These are phyloP conservation scores for Acanthopagrus latus DNA, from an alignment of 2,797 vertebrate species.

Conservation along the genomic window DNA sequence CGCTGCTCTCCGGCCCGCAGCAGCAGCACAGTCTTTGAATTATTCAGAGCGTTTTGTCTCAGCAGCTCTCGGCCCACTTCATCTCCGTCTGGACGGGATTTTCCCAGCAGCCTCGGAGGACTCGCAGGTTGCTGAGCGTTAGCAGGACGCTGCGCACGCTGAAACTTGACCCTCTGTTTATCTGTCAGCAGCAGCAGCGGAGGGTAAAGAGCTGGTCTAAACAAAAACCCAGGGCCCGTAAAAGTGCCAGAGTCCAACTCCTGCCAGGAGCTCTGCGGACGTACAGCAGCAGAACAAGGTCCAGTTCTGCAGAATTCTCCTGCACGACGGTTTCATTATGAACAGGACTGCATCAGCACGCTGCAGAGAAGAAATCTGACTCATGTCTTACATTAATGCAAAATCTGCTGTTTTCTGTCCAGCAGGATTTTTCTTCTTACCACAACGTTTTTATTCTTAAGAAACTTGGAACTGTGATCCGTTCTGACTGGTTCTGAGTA, in stretches of 20 bases:
- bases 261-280: conserved; percentile 16
- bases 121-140: conserved; percentile 27
- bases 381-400: too few relatives aligned
- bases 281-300: conserved; percentile 3
- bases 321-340: not conserved
- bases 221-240: not conserved
- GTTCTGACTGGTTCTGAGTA: too few relatives aligned
- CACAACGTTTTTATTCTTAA: too few relatives aligned
- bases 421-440: too few relatives aligned
- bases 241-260: not conserved
- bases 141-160: conserved; percentile 23
- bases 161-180: conserved; percentile 44
- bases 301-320: not conserved
- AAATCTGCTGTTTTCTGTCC: too few relatives aligned
- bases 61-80: conserved; percentile 46
- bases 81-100: conserved; percentile 40
- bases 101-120: conserved; percentile 48
- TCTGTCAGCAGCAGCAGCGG: conserved; percentile 34
- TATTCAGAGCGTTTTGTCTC: conserved; percentile 69
- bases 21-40: conserved; percentile 55
- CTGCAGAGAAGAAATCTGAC: too few relatives aligned
- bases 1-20: conserved; percentile 30
- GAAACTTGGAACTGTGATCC: too few relatives aligned
- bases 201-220: conserved; percentile 27
- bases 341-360: not conserved